These are phyloP conservation scores for Aricia artaxerxes DNA, from an alignment of 2,888 invertebrate genomes.

Conservation along the genomic window DNA sequence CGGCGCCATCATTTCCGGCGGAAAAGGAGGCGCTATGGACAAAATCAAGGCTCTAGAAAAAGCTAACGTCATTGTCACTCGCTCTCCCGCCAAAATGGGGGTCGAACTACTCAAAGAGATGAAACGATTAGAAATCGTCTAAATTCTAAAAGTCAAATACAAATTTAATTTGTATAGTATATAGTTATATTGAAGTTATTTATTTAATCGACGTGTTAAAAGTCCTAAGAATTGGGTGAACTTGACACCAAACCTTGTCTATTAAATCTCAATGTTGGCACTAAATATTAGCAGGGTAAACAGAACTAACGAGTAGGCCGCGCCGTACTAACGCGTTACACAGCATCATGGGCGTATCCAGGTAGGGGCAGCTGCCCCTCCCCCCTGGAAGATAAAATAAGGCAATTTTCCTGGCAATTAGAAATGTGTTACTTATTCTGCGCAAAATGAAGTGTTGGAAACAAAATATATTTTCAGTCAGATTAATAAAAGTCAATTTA, in stretches of 20 bases:
- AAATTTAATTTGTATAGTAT: slow-evolving; percentile 61
- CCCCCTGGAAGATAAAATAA: no score
- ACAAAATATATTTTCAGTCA: no score
- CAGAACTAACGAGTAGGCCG: no score
- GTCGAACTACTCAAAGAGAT: slow-evolving; percentile 92
- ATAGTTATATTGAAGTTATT: slow-evolving; percentile 67
- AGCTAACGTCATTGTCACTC: slow-evolving; percentile 96
- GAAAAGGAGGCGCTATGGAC: slow-evolving; percentile 98
- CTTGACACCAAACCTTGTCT: slow-evolving; percentile 28
- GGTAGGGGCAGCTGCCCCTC: no score
- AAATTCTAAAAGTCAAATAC: slow-evolving; percentile 53
- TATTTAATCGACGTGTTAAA: slow-evolving; percentile 55
- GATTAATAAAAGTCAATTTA: no score
- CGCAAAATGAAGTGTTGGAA: no score
- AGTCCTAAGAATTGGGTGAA: slow-evolving; percentile 23
- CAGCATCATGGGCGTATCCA: no score
- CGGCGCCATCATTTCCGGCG: slow-evolving; percentile 99
- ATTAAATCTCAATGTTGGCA: slow-evolving; percentile 32
- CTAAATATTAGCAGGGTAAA: slow-evolving; percentile 20
- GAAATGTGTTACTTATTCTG: no score
- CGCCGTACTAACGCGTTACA: no score
- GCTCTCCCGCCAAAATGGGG: slow-evolving; percentile 98
- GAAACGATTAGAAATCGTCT: slow-evolving; percentile 87
- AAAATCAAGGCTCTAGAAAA: slow-evolving; percentile 97
- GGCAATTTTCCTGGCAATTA: no score